These are phyloP conservation scores for Mormyrops attenuatus DNA, from an alignment of 2,797 vertebrate genomes.

Conservation along the genomic window DNA sequence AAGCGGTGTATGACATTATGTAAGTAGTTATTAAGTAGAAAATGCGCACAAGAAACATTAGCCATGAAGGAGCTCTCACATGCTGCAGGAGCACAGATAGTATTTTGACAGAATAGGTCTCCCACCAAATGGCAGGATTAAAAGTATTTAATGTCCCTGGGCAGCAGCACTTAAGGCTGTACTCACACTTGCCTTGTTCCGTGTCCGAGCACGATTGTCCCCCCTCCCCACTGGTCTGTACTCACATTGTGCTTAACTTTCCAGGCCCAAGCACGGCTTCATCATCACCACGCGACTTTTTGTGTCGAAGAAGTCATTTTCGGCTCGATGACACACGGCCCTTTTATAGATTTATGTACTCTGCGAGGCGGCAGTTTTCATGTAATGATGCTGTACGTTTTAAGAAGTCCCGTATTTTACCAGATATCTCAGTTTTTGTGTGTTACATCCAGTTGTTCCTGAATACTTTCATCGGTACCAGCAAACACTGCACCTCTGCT, in stretches of 20 bases:
- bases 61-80: not conserved
- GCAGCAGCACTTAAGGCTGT: not conserved
- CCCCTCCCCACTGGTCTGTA: not conserved
- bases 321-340: not conserved
- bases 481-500: not conserved
- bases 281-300: not conserved
- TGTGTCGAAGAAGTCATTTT: not conserved
- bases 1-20: not conserved
- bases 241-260: not conserved
- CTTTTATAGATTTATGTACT: not conserved
- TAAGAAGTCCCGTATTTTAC: not conserved
- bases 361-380: not conserved
- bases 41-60: not conserved
- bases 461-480: not conserved
- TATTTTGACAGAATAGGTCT: not conserved
- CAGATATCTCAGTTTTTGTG: not conserved
- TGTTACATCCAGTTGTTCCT: not conserved
- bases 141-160: not conserved
- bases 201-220: not conserved
- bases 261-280: not conserved
- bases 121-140: not conserved
- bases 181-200: not conserved
- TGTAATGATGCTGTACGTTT: not conserved
- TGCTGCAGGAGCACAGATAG: not conserved
- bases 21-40: not conserved